These are phyloP conservation scores for Periparus ater DNA, from an alignment of 2,797 vertebrate genomes.

Conservation along the genomic window DNA sequence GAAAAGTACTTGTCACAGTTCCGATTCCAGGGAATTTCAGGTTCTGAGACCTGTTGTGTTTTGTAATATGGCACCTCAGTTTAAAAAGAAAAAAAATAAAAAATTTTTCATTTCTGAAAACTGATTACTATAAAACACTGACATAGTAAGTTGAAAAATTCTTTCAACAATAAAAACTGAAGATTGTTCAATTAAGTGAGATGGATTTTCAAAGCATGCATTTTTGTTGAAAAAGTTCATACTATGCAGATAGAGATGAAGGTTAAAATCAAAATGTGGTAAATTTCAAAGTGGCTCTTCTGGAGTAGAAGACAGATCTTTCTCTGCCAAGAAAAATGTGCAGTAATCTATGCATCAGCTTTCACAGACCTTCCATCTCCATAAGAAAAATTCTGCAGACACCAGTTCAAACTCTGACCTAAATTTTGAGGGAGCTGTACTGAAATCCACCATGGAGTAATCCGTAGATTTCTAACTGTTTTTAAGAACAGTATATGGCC, in stretches of 20 bases:
- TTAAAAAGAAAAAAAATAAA: not conserved
- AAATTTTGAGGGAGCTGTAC: not conserved
- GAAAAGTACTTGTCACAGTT: not conserved
- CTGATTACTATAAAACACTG: not conserved
- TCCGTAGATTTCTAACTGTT: not conserved
- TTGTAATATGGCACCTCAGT: not conserved
- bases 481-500: not conserved
- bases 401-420: not conserved
- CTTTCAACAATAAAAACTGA: not conserved
- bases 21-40: not conserved
- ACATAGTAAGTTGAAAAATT: not conserved
- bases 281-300: not conserved
- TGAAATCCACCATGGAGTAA: not conserved
- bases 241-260: not conserved
- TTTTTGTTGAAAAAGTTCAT: not conserved
- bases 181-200: not conserved
- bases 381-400: not conserved
- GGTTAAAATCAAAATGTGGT: conserved; percentile 1
- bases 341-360: not conserved
- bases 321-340: not conserved
- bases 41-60: not conserved
- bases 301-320: not conserved
- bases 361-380: not conserved
- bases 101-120: not conserved
- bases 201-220: not conserved